Base-by-base conservation (phyloP, 2,797 vertebrate species). In the Champsocephalus gunnari region DNA sequence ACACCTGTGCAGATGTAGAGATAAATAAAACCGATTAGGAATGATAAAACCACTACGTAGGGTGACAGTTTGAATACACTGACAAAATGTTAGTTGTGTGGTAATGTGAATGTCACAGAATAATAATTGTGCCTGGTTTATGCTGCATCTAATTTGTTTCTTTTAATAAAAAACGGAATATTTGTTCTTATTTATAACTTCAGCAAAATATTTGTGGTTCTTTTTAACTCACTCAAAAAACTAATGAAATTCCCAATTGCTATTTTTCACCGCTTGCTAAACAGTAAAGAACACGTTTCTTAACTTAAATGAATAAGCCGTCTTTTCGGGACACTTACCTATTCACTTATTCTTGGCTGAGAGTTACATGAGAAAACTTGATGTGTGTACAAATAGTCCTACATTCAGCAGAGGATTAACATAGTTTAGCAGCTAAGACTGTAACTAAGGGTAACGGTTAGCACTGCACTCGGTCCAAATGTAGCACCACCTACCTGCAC, bases 111-210 rank as follows among this genome's bases (percentile, higher is more conserved):
- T 38, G 34, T 38, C 34, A 38, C 34, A 9, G 34, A 38, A 38
- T 38, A 34, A 34, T 34, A 38, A 38, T 9, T 62, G 45, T 63
- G 8, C 48, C 47, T 61, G 66, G 74, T 78, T 87, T 78, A 59
- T 75, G 74, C 67, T 72, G 61, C 38, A 55, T 60, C 12, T 77
- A 9, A 34, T 79, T 67, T 24, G 28, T 71, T 80, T 75, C 21
- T 66, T 44, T 64, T 44, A 69, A 82, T 82, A 34, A 38, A 47
- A 71, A 45, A 34, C 12, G 0, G 21, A 45, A 67, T 32, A 3
- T n/a, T 60, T 55, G 21, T 14, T 43, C 13, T 65, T 4, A 12
- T 50, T 54, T 32, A 14, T 24, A 43, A 32, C 53, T 61, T 24
- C 12, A 24, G 14, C 28, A 54, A 57, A 28, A 4, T 28, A 28